Evolutionary conservation across 2,113 vertebrate species (phyloP).

Genomic region (Cisticola juncidis): DNA sequence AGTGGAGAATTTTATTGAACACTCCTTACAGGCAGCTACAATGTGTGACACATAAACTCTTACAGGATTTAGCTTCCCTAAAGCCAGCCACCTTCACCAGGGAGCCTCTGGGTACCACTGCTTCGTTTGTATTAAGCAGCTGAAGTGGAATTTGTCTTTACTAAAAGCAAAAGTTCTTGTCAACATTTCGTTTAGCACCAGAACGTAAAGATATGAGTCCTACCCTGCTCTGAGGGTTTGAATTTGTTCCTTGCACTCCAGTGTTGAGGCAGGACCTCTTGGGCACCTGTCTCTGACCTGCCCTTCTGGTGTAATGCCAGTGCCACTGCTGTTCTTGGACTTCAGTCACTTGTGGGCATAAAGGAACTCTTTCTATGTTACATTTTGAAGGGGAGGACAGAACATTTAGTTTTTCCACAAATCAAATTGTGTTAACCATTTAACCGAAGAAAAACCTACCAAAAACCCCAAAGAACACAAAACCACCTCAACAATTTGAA

Average conservation of each 20-base stretch:
- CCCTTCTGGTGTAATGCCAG: not conserved
- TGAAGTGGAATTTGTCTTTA: not conserved
- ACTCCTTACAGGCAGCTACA: not conserved
- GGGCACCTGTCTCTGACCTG: not conserved
- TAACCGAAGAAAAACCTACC: not conserved
- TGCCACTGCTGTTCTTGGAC: not conserved
- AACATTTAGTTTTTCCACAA: not conserved
- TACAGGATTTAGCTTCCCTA: not conserved
- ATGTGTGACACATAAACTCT: not conserved
- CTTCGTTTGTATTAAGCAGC: not conserved
- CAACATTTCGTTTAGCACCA: not conserved
- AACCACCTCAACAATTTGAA: not conserved
- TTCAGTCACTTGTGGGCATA: not conserved
- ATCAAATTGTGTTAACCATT: not conserved
- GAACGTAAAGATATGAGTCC: not conserved
- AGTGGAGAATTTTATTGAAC: not conserved
- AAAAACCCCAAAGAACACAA: not conserved
- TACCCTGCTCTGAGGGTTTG: not conserved
- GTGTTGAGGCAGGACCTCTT: not conserved
- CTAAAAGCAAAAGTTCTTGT: not conserved
- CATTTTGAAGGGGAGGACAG: not conserved
- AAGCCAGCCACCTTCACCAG: not conserved
- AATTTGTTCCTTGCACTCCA: not conserved
- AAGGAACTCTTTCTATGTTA: not conserved
- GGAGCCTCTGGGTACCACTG: not conserved